Conservation (phyloP, 2,888 invertebrate genomes). For the Uropetala carovei region DNA sequence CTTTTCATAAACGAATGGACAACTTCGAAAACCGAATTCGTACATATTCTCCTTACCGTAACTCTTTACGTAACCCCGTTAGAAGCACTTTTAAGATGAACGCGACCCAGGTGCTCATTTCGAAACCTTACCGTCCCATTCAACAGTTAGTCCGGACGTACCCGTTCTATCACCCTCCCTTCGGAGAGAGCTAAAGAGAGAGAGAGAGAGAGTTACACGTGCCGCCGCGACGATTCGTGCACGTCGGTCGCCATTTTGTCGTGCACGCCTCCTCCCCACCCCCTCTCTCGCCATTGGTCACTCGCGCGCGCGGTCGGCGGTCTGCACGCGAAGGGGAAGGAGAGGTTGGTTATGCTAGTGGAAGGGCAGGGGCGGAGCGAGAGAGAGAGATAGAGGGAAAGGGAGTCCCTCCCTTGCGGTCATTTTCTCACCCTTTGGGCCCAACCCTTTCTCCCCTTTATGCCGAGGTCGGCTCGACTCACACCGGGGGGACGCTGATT, state of each 20-base stretch:
- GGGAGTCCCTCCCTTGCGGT: conserved; percentile 10
- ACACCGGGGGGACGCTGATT: background rate
- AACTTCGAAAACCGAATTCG: no score
- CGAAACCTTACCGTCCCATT: no score
- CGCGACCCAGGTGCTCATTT: no score
- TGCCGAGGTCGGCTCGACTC: background rate
- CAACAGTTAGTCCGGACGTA: no score
- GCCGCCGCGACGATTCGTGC: conserved; percentile 18
- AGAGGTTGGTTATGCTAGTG: background rate
- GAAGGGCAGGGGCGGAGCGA: background rate
- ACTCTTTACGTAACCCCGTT: no score
- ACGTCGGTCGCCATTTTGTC: conserved; percentile 51
- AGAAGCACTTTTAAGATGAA: no score
- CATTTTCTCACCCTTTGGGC: conserved; percentile 12
- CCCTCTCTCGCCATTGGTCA: conserved; percentile 56
- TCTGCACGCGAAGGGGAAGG: conserved; percentile 18
- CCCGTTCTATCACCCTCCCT: no score
- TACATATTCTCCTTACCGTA: no score
- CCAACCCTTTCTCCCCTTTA: background rate
- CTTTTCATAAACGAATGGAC: no score
- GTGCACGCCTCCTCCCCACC: conserved; percentile 1
- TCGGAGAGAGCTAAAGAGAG: no score
- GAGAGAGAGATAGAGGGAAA: background rate
- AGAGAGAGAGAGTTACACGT: background rate
- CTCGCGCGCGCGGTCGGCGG: conserved; percentile 23